These are phyloP conservation scores for Lagenorhynchus albirostris DNA, from an alignment of 2,113 vertebrate species.

Conservation along the genomic window DNA sequence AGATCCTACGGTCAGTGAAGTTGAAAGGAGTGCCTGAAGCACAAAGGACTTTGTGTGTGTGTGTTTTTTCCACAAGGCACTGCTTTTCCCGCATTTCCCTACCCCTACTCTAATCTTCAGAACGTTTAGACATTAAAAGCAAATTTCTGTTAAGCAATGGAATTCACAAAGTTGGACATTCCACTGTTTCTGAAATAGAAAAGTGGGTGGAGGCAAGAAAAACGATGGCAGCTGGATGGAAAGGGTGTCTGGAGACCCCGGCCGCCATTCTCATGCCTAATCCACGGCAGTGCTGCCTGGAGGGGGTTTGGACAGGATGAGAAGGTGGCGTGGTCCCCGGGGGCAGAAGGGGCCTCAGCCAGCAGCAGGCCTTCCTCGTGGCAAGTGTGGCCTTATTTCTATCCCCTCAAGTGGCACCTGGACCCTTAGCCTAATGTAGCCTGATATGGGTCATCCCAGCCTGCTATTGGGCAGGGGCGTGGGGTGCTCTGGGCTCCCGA, in stretches of 20 bases:
- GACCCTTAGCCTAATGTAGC: background rate
- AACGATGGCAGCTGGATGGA: background rate
- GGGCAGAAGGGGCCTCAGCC: background rate
- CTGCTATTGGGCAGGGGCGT: background rate
- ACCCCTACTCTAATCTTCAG: background rate
- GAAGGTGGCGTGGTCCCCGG: background rate
- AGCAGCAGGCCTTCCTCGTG: background rate
- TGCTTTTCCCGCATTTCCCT: background rate
- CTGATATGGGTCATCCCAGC: background rate
- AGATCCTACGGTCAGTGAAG: background rate
- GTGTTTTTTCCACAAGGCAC: background rate
- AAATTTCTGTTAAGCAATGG: conserved; percentile 10
- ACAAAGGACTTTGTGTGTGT: background rate
- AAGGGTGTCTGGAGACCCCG: background rate
- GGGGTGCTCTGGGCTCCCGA: background rate
- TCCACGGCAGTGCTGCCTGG: background rate
- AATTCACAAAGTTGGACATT: background rate
- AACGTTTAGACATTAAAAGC: conserved; percentile 52
- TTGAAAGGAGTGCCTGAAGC: background rate
- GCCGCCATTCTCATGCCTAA: accelerated
- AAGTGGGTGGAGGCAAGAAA: background rate
- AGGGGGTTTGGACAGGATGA: accelerated
- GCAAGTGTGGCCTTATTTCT: accelerated
- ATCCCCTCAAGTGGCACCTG: background rate
- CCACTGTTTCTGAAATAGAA: conserved; percentile 11